Percentiles rank a stretch among this genome's conserved stretches.
These are phyloP conservation scores for Cloeon dipterum DNA, from an alignment of 2,888 invertebrate genomes.

Conservation along the genomic window DNA sequence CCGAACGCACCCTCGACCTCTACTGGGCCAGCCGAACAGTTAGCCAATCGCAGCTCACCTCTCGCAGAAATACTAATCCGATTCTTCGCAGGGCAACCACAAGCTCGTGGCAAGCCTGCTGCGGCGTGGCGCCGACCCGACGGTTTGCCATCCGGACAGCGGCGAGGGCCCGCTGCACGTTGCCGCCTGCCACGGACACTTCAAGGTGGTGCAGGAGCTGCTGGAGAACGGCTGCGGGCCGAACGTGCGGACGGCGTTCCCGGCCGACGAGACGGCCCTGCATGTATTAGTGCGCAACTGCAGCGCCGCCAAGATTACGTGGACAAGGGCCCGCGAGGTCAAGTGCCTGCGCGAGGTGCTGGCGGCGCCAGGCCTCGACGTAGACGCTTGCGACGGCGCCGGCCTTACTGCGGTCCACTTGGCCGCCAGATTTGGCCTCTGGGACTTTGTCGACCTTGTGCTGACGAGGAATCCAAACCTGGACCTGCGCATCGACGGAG, in stretches of 20 bases:
- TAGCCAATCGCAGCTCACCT: no score
- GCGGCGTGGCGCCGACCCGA: not conserved
- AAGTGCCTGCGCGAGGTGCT: not conserved
- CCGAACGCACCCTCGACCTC: no score
- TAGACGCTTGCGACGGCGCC: constrained; percentile 12
- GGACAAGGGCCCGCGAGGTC: not conserved
- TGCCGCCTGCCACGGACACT: not conserved
- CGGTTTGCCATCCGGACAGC: not conserved
- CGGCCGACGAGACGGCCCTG: constrained; percentile 9
- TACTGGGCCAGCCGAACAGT: no score
- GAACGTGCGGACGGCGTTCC: constrained; percentile 24
- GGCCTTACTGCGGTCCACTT: constrained; percentile 31
- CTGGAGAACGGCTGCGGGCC: constrained; percentile 29
- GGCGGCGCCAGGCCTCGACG: not conserved
- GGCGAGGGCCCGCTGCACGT: not conserved
- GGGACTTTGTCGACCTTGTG: constrained; percentile 27
- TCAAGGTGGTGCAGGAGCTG: constrained; percentile 21
- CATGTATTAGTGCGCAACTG: not conserved
- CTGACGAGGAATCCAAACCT: constrained; percentile 24
- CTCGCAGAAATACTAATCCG: no score
- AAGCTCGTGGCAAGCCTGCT: not conserved
- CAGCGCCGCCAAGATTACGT: not conserved
- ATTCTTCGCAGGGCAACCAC: no score
- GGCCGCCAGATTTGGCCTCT: constrained; percentile 31
- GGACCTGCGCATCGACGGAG: constrained; percentile 29